Base-by-base conservation (phyloP, 2,797 vertebrate species). In the Bucorvus abyssinicus region DNA sequence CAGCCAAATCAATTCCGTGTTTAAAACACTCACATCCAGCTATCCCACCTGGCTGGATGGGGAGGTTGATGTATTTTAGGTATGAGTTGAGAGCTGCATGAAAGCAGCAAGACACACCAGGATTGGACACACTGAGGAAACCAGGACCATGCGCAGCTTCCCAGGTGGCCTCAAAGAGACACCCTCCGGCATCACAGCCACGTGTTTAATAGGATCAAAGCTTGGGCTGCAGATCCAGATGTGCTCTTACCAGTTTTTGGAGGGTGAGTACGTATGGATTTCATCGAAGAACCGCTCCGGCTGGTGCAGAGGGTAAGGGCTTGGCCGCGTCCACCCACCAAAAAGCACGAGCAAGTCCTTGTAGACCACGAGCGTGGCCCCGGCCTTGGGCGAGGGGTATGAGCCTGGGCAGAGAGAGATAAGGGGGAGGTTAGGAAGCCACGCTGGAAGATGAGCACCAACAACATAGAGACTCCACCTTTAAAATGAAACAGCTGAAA, bases 211-310 rank as follows among this genome's bases (percentile, higher is more conserved):
- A 36, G 61, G 85, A 83, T 88, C 87, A 84, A 93, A 93, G 88
- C 22, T 36, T 10, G 14, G 6, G 20, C 42, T 93, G 60, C 1
- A 1, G 50, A 44, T 68, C 53, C 86, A 77, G 78, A 38, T 60
- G 77, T 42, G 63, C 50, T 79, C 98, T 98, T 97, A 99, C 99
- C 99, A 99, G 97, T 99, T 99, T 96, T 99, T 99, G 88, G 99
- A 99, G 56, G 99, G 99, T 1, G 99, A 99, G 92, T 99, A 99
- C 0, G 99, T 99, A 94, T 99, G 99, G 96, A 99, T 99, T 96
- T 99, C 99, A 89, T 99, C 99, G 60, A 99, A 99, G 98, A 99
- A 99, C 70, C 99, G 98, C 93, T 99, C 99, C 0, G 99, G 99
- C 89, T 99, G 99, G 97, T 99, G 99, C 30, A 99, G 98, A 26